Evolutionary conservation across 2,113 vertebrate genomes (phyloP), one percentile per base, ranked within the genome.

Genomic region (Chloroceryle aenea): DNA sequence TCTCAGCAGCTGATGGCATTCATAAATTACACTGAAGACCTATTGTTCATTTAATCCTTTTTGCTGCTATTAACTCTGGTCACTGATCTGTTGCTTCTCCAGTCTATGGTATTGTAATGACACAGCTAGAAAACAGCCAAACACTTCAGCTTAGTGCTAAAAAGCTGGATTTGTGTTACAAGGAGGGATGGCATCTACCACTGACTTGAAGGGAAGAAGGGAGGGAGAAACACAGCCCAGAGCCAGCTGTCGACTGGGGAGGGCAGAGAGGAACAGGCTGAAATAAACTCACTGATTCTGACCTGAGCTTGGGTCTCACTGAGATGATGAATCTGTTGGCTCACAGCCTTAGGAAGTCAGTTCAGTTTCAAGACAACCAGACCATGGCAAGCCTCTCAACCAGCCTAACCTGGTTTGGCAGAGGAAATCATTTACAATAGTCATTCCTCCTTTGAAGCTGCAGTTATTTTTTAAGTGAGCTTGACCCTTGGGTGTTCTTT

Each of bases 1-100:
- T 97, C 84, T 82, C 62, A 61, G 80, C 14, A 4, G 87, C 87
- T 97, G 95, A 97, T 92, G 76, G 94, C 86, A 95, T 95, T 95
- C 89, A 97, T 91, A 97, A 97, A 96, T 95, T 95, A 85, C 0
- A 0, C 81, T 94, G 74, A 79, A 85, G 66, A 79, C 69, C 91
- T 83, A 95, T 78, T 95, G 89, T 95, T 95, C 94, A 76, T 89
- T 87, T 96, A 96, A 95, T 93, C 91, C 87, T 79, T 97, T 97
- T 93, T 95, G 89, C 93, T 95, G 69, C 77, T 91, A 79, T 91
- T 95, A 95, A 78, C 84, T 94, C 64, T 91, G 77, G 94, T 91
- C 94, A 87, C 87, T 82, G 91, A 89, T 94, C 81, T 97, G 73
- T 79, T 96, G 81, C 84, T 68, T 93, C 69, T 92, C 81, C 69